phyloP scores from a whole-genome alignment of 2,797 vertebrate genomes.

The Molossus molossus region DNA sequence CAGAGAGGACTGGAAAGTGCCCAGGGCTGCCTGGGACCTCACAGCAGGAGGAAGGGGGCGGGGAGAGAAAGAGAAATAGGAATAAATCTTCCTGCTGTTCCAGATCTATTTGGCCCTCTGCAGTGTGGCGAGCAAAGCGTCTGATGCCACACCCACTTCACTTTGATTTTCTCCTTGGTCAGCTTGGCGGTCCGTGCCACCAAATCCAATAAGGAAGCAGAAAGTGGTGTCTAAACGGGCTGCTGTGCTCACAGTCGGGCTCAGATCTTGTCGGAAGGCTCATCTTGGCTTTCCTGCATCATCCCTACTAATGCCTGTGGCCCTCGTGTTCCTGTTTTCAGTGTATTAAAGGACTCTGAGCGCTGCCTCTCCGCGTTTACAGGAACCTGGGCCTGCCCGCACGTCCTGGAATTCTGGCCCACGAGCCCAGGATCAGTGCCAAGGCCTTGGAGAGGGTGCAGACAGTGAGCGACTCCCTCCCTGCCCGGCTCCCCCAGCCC shows the following conservation, averaged over 20 bases:
- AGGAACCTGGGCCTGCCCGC: neutral
- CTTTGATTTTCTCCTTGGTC: neutral
- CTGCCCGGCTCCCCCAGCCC: neutral
- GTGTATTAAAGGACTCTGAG: neutral
- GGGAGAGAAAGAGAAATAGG: too few relatives aligned
- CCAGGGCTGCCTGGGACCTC: neutral
- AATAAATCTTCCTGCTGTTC: neutral
- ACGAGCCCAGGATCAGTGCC: neutral
- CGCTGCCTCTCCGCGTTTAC: neutral
- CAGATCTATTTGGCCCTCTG: neutral
- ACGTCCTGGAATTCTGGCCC: neutral
- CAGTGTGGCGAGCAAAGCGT: neutral
- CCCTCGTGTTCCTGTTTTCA: neutral
- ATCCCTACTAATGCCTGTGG: neutral
- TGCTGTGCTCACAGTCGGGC: too few relatives aligned
- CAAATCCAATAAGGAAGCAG: neutral
- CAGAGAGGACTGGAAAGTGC: neutral
- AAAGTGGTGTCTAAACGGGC: neutral
- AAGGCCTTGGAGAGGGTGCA: neutral
- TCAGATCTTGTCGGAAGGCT: neutral
- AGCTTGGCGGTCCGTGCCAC: neutral
- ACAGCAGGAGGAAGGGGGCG: accelerated
- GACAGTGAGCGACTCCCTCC: neutral
- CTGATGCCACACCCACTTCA: neutral
- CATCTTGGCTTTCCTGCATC: neutral